phyloP scores from a whole-genome alignment of 1,140 invertebrate genomes.

The Drosophila paulistorum region DNA sequence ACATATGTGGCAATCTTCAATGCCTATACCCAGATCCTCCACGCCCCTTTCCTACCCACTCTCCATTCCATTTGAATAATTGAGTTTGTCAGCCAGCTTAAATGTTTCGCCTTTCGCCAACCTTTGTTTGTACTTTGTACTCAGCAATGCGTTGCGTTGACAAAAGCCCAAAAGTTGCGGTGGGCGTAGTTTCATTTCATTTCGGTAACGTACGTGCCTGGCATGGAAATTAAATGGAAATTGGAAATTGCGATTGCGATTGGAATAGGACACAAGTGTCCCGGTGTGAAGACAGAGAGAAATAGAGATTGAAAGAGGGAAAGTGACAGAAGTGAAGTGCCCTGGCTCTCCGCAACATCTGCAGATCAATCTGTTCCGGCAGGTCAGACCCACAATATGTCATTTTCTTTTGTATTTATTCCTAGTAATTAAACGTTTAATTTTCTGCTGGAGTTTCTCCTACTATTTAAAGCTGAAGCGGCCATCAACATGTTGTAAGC shows the following conservation, averaged over 20 bases:
- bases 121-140: constrained; percentile 44
- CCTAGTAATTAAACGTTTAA: constrained; percentile 71
- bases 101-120: constrained; percentile 58
- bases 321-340: background rate
- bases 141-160: too few species aligned
- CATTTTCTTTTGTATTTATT: constrained; percentile 38
- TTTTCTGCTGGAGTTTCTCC: constrained; percentile 9
- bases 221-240: constrained; percentile 32
- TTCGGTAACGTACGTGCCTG: constrained; percentile 60
- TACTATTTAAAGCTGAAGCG: constrained; percentile 13
- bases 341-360: constrained; percentile 13
- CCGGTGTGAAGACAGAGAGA: background rate
- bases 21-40: constrained; percentile 27
- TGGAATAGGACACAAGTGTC: constrained; percentile 20
- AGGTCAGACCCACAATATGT: constrained; percentile 34
- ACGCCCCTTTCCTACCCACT: background rate
- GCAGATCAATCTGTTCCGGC: constrained; percentile 61
- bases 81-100: constrained; percentile 66
- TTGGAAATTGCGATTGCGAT: constrained; percentile 48
- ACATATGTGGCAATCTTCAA: constrained; percentile 27
- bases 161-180: constrained; percentile 24
- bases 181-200: constrained; percentile 77
- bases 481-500: constrained; percentile 38
- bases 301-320: too few species aligned
- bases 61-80: constrained; percentile 65